Evolutionary conservation across 2,888 invertebrate species (phyloP).

Genomic region (Dorcus parallelipipedus): DNA sequence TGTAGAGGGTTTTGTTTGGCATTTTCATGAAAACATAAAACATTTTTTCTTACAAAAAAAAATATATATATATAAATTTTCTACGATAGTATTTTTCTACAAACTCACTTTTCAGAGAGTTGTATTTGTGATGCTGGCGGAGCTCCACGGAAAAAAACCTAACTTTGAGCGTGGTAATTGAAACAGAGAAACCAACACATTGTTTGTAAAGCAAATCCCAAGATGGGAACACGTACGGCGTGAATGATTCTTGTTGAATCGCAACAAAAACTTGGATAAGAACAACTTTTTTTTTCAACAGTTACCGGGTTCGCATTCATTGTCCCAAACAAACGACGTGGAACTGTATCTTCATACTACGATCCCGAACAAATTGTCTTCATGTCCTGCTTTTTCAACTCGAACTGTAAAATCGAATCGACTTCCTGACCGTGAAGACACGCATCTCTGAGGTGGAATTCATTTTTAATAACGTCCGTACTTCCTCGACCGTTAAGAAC

Average conservation of each 20-base stretch:
- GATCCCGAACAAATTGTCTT: slow-evolving; percentile 24
- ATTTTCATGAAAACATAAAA: too few relatives aligned
- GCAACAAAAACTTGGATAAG: slow-evolving; percentile 21
- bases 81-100: too few relatives aligned
- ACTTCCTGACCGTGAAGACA: slow-evolving; percentile 25
- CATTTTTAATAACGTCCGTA: slow-evolving; percentile 14
- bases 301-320: slow-evolving; percentile 25
- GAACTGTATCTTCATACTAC: slow-evolving; percentile 25
- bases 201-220: slow-evolving; percentile 1
- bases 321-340: slow-evolving; percentile 28
- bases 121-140: background rate
- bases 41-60: too few relatives aligned
- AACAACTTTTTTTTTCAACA: slow-evolving; percentile 24
- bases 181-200: background rate
- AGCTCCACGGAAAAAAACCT: background rate
- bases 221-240: slow-evolving; percentile 13
- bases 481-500: slow-evolving; percentile 11
- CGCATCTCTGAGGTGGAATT: slow-evolving; percentile 20
- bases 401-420: slow-evolving; percentile 17
- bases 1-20: too few relatives aligned
- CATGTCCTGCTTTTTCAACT: slow-evolving; percentile 16
- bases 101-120: background rate
- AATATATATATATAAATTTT: too few relatives aligned
- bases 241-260: slow-evolving; percentile 23
- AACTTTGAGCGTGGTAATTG: slow-evolving; percentile 2